Base-by-base conservation (phyloP, 2,888 invertebrate species). In the Sycophila texana region DNA sequence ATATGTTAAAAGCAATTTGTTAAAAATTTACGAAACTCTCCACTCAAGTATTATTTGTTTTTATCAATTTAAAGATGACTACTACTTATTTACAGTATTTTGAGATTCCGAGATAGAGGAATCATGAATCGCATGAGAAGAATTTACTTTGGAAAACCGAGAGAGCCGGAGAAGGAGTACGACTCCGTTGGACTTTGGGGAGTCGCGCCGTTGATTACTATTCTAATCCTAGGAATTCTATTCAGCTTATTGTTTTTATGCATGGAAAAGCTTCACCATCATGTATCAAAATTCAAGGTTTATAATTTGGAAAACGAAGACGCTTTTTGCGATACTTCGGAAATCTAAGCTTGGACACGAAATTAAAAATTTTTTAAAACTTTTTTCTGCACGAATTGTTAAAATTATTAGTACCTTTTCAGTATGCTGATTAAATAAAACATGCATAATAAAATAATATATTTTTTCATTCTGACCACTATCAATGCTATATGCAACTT, bases 101-200 rank as follows among this genome's bases (percentile, higher is more conserved):
- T 81, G 16, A 73, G 79, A 67, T 81, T 82, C 55, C 74, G 71
- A 47, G 76, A 80, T 5, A 75, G 68, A 49, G 83, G 83, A 0
- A 71, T 83, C 13, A 58, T 82, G 18, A 74, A 75, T 13, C 82
- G 83, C 20, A 61, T 81, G 58, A 81, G 68, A 39, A 65, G 79
- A 12, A 73, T 67, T 20, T 79, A 81, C 49, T 53, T 60, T 14
- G 47, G 68, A 13, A 72, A 72, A 20, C 10, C 47, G 16, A 55
- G 14, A 7, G 39, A 77, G 16, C 74, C 61, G 0, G 30, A n/a
- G 3, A 55, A 73, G 58, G 20, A 22, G 3, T 80, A 80, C 55
- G 53, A 68, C 20, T 55, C 79, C 0, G 80, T 82, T 10, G 74
- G 71, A 18, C 14, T 83, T n/a, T 74, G 79, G 74, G 83, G 81